phyloP scores from a whole-genome alignment of 2,888 invertebrate genomes.

The Epinotia brunnichana region DNA sequence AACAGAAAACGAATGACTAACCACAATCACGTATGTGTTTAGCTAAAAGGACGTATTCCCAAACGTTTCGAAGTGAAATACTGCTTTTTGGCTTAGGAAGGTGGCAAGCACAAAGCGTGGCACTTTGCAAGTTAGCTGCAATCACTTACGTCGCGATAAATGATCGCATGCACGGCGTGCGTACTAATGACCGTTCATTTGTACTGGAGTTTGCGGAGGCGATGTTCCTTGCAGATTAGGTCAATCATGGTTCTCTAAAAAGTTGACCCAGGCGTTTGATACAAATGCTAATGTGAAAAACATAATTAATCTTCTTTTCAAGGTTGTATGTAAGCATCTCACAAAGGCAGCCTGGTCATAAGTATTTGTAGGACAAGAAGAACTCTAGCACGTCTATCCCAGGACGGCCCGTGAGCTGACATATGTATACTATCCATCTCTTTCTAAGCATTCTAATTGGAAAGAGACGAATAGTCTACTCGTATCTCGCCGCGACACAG shows the following conservation, averaged over 20 bases:
- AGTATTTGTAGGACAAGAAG: too few relatives aligned
- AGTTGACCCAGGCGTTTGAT: too few relatives aligned
- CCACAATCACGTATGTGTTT: slow-evolving; percentile 44
- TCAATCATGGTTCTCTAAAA: not conserved
- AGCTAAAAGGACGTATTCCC: not conserved
- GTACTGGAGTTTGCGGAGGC: slow-evolving; percentile 47
- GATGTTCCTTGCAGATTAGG: slow-evolving; percentile 46
- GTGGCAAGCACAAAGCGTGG: slow-evolving; percentile 54
- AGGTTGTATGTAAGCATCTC: too few relatives aligned
- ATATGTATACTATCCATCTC: too few relatives aligned
- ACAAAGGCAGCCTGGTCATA: too few relatives aligned
- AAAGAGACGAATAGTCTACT: too few relatives aligned
- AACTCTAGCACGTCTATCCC: too few relatives aligned
- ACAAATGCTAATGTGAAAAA: too few relatives aligned
- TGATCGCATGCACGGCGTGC: slow-evolving; percentile 68
- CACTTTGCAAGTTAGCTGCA: slow-evolving; percentile 67
- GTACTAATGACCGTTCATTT: slow-evolving; percentile 64
- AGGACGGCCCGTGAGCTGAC: too few relatives aligned
- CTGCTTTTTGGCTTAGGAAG: slow-evolving; percentile 1
- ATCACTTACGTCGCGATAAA: slow-evolving; percentile 69
- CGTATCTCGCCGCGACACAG: too few relatives aligned
- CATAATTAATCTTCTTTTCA: too few relatives aligned
- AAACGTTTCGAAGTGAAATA: not conserved
- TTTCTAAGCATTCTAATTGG: too few relatives aligned
- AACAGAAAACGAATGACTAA: slow-evolving; percentile 64